Percentiles rank a stretch among this genome's conserved stretches.
These are phyloP conservation scores for Sarcophilus harrisii DNA, from an alignment of 2,797 vertebrate species.

Conservation along the genomic window DNA sequence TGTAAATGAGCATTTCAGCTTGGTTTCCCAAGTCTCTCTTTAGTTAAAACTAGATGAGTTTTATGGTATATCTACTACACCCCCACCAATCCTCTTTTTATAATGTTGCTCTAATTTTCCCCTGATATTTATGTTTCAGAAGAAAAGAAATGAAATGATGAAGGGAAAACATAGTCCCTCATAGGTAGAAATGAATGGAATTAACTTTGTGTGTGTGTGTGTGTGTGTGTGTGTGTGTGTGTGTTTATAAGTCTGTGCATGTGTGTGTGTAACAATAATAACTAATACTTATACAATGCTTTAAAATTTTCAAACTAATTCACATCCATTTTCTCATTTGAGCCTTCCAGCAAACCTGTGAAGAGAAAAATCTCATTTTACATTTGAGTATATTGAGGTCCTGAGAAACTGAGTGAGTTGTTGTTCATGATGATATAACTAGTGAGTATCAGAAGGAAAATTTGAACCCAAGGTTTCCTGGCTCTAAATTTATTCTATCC, in stretches of 20 bases:
- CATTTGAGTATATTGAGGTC: not conserved
- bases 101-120: not conserved
- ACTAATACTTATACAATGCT: not conserved
- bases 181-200: not conserved
- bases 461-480: not conserved
- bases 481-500: not conserved
- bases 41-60: not conserved
- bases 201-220: not conserved
- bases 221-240: no score
- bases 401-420: not conserved
- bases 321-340: not conserved
- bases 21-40: not conserved
- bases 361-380: not conserved
- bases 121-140: not conserved
- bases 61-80: not conserved
- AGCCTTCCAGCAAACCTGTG: not conserved
- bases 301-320: not conserved
- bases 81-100: not conserved
- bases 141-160: not conserved
- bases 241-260: no score
- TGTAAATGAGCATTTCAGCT: not conserved
- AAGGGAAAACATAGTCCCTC: not conserved
- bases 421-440: not conserved
- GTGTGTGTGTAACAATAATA: not conserved
- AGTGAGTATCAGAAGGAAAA: not conserved